A percentile compares a stretch with the other conserved stretches of the same genome.
Evolutionary conservation across 1,140 invertebrate genomes (phyloP).

Genomic region (Steinernema feltiae): DNA sequence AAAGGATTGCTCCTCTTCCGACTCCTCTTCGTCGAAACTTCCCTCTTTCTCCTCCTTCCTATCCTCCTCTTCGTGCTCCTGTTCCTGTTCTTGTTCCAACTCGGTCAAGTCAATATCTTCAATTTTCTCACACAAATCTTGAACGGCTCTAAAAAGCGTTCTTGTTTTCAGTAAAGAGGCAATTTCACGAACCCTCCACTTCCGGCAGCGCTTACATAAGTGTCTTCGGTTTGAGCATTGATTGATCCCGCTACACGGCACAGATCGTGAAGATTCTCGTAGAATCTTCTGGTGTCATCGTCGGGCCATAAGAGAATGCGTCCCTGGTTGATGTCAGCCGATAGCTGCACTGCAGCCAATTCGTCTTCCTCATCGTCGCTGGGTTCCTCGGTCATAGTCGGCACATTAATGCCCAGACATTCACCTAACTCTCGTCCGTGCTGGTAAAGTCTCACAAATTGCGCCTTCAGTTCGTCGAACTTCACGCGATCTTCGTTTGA

Average conservation of each 20-base stretch:
- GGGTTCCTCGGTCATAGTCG: slow-evolving; percentile 27
- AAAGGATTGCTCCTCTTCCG: background rate
- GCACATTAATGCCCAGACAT: slow-evolving; percentile 15
- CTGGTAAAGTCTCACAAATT: slow-evolving; percentile 19
- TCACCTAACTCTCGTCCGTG: slow-evolving; percentile 7
- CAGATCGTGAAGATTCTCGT: slow-evolving; percentile 29
- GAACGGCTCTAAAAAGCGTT: background rate
- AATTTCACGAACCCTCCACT: background rate
- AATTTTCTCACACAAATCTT: slow-evolving; percentile 20
- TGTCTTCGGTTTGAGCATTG: slow-evolving; percentile 3
- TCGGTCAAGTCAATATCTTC: slow-evolving; percentile 28
- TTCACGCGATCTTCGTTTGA: slow-evolving; percentile 25
- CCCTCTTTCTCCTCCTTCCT: background rate
- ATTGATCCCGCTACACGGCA: slow-evolving; percentile 19
- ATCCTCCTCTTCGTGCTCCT: no score
- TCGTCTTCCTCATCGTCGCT: slow-evolving; percentile 39
- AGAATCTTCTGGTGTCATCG: slow-evolving; percentile 31
- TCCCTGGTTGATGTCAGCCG: slow-evolving; percentile 20
- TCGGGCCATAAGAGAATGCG: slow-evolving; percentile 29
- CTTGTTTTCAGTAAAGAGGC: no score
- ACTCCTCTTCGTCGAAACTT: background rate
- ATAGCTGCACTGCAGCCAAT: slow-evolving; percentile 20
- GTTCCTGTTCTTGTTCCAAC: background rate
- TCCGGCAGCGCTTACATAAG: background rate
- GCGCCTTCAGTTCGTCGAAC: slow-evolving; percentile 20